Evolutionary conservation across 2,888 invertebrate genomes (phyloP), one percentile per base, ranked within the genome.

Genomic region (Stegana nigrithorax): DNA sequence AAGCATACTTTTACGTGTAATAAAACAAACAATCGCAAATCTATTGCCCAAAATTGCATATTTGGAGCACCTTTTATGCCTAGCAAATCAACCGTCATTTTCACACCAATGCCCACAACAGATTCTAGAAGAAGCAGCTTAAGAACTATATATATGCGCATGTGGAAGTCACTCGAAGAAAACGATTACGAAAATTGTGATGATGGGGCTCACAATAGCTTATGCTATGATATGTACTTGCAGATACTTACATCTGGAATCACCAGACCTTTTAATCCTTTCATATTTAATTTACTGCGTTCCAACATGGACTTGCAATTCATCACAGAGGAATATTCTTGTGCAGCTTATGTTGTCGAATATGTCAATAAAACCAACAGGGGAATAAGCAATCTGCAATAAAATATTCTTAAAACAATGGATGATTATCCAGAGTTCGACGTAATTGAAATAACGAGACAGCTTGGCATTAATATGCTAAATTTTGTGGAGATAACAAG

Each of bases 341-440:
- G 85, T 71, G 85, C 85, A 1, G 59, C 70, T 1, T 85, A 85
- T 63, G 58, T 86, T 17, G 82, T 81, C 42, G 84, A 86, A 53
- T 85, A 83, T 70, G 77, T 84, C 1, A 85, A 84, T 69, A 85
- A 86, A 67, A 58, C 68, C 6, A 77, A 80, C 79, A 2, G 56
- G 36, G 64, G 62, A 17, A 64, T 81, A 14, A 77, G 80, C 59
- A 69, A 81, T 63, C 66, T 84, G 51, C 78, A 78, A 61, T 42
- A 56, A 19, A 21, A 75, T 65, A 72, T 82, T 27, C 66, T 73
- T 12, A 51, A 75, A 60, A 55, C 65, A 5, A 76, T 73, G 70
- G 64, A 81, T 59, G 71, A 84, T 63, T 67, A 84, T 73, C 83
- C 82, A 4, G 80, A 84, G 10, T 8, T 5, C 2, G 36, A 36